phyloP scores from a whole-genome alignment of 2,797 vertebrate genomes.

The Balearica regulorum region DNA sequence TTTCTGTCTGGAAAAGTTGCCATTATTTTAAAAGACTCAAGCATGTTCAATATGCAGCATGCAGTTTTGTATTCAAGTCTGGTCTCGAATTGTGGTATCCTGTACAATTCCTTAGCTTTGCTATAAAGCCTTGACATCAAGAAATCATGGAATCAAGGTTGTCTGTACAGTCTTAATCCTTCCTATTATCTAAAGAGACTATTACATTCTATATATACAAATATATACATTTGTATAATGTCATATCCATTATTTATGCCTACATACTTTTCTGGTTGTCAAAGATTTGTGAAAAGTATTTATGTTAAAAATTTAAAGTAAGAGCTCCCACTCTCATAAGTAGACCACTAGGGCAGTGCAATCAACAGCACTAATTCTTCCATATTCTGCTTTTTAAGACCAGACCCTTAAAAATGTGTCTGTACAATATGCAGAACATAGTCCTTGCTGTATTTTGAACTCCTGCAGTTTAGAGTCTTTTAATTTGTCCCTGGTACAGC shows the following conservation, averaged over 20 bases:
- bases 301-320: not conserved
- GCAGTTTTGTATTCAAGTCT: not conserved
- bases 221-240: not conserved
- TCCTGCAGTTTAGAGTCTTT: not conserved
- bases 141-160: not conserved
- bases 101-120: not conserved
- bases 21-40: not conserved
- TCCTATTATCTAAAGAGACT: not conserved
- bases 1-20: not conserved
- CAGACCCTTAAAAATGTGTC: not conserved
- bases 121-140: not conserved
- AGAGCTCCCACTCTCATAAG: not conserved
- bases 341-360: not conserved
- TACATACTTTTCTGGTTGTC: not conserved
- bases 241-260: not conserved
- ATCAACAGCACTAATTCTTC: not conserved
- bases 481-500: not conserved
- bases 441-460: not conserved
- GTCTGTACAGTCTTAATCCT: not conserved
- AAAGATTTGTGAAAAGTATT: not conserved
- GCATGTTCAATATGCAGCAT: not conserved
- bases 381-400: not conserved
- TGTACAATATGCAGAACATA: not conserved
- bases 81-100: not conserved
- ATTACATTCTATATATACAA: not conserved